Conservation (phyloP, 2,888 invertebrate species). For the Lomographa bimaculata region DNA sequence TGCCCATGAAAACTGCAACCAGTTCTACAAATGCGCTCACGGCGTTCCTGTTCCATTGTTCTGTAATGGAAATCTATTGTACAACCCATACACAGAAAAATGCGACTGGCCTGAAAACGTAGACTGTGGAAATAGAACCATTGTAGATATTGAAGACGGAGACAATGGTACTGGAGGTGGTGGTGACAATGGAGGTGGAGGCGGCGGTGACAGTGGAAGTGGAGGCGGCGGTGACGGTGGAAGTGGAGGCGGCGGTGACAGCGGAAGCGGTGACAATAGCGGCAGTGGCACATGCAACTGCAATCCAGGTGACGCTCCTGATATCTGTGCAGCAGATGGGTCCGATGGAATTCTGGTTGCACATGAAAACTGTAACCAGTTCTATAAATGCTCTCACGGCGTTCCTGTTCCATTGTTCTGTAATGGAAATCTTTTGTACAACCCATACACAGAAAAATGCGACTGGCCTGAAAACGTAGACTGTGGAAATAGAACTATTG, state of each 20-base stretch:
- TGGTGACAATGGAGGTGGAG: conserved; percentile 16
- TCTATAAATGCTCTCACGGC: conserved; percentile 34
- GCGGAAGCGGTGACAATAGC: conserved; percentile 6
- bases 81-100: conserved; percentile 34
- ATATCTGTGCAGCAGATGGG: conserved; percentile 19
- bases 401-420: conserved; percentile 28
- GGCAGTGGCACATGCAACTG: conserved; percentile 26
- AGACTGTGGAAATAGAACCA: conserved; percentile 39
- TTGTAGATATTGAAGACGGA: conserved; percentile 10
- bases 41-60: conserved; percentile 32
- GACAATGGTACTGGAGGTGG: conserved; percentile 4
- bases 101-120: conserved; percentile 42
- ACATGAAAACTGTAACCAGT: conserved; percentile 37
- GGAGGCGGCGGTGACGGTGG: conserved; percentile 9
- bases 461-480: conserved; percentile 34
- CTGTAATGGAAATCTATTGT: conserved; percentile 35
- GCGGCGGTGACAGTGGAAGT: conserved; percentile 17
- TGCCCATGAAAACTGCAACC: conserved; percentile 45
- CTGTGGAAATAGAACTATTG: conserved; percentile 27
- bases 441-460: conserved; percentile 26
- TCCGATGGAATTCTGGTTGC: conserved; percentile 27
- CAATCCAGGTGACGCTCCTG: conserved; percentile 26
- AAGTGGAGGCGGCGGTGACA: conserved; percentile 20
- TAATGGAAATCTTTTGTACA: conserved; percentile 25
- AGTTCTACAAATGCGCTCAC: conserved; percentile 39